Conservation (phyloP, 1,140 invertebrate species). For the Diprion similis region DNA sequence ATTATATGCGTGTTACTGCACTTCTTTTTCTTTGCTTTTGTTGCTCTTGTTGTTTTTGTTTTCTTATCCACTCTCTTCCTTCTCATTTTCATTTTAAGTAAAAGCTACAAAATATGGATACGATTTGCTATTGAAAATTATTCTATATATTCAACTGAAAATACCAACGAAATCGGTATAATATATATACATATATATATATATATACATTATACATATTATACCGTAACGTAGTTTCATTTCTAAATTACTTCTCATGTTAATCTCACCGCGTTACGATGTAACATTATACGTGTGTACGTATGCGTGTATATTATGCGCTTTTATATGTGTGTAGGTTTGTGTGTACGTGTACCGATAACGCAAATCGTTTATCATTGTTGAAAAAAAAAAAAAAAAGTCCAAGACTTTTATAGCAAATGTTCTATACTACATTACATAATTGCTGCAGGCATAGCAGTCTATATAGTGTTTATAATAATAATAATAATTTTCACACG, state of each 20-base stretch:
- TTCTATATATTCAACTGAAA: not conserved
- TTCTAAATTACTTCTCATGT: slow-evolving; percentile 18
- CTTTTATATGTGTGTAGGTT: no score
- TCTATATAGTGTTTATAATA: not conserved
- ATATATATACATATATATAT: not conserved
- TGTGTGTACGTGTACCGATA: no score
- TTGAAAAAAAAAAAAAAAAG: no score
- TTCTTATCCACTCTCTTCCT: slow-evolving; percentile 2
- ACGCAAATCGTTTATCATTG: no score
- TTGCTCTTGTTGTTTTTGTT: not conserved
- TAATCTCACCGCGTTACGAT: slow-evolving; percentile 11
- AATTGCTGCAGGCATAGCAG: slow-evolving; percentile 11
- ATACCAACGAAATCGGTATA: not conserved
- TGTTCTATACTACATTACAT: slow-evolving; percentile 8
- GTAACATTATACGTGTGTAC: not conserved
- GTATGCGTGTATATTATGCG: no score
- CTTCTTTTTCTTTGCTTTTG: not conserved
- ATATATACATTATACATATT: not conserved
- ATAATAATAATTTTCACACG: no score
- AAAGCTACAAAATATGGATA: slow-evolving; percentile 55
- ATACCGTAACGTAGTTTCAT: not conserved
- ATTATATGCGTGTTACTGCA: slow-evolving; percentile 33
- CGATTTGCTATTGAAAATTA: slow-evolving; percentile 18
- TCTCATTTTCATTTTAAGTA: slow-evolving; percentile 39
- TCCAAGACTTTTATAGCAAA: no score